Conservation (phyloP, 2,888 invertebrate genomes). For the Euproctis similis region DNA sequence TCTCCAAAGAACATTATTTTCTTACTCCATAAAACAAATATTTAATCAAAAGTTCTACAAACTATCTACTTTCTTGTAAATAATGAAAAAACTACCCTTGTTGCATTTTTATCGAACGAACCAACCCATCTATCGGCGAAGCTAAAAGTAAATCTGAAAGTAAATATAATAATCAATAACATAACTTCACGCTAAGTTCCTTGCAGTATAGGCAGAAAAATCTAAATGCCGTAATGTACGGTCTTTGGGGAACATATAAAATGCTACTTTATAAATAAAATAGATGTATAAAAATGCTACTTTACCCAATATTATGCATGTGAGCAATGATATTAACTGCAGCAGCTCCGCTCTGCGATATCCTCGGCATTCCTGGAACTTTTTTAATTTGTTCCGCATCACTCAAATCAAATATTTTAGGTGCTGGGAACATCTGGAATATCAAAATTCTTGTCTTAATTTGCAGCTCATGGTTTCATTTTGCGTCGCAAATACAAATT, state of each 20-base stretch:
- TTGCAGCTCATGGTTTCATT: too few relatives aligned
- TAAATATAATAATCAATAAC: too few relatives aligned
- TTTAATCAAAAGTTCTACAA: too few relatives aligned
- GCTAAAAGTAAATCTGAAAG: background rate
- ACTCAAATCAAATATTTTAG: slow-evolving; percentile 21
- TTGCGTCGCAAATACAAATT: too few relatives aligned
- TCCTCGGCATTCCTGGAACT: slow-evolving; percentile 24
- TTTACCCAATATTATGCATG: slow-evolving; percentile 46
- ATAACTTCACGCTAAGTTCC: background rate
- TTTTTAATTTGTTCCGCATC: slow-evolving; percentile 21
- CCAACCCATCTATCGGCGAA: background rate
- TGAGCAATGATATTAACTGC: slow-evolving; percentile 32
- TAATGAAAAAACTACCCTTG: slow-evolving; percentile 35
- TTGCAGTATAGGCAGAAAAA: background rate
- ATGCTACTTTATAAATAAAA: too few relatives aligned
- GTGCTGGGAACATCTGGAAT: slow-evolving; percentile 8
- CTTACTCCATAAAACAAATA: too few relatives aligned
- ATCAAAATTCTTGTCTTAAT: background rate
- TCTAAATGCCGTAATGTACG: too few relatives aligned
- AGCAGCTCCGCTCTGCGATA: slow-evolving; percentile 28
- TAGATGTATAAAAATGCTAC: background rate
- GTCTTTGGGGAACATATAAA: too few relatives aligned
- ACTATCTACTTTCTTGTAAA: too few relatives aligned
- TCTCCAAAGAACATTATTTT: too few relatives aligned
- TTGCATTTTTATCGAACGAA: slow-evolving; percentile 8